Evolutionary conservation across 1,140 invertebrate genomes (phyloP).

Genomic region (Cardiocondyla obscurior): DNA sequence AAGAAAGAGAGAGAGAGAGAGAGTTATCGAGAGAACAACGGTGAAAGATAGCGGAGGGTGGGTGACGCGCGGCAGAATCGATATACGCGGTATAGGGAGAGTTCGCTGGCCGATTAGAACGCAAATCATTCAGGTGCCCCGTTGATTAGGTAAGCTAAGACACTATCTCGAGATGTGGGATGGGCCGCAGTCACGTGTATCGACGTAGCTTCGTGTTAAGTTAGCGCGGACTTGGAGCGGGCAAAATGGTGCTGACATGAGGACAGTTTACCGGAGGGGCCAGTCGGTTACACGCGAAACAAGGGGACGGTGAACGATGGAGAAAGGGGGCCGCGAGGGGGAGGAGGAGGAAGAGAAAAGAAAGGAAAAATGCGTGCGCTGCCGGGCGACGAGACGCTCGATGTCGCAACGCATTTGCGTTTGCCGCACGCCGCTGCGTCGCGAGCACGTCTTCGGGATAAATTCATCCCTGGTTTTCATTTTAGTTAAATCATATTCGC

Average conservation of each 20-base stretch:
- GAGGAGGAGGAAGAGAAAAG: conserved; percentile 12
- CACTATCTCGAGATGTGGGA: conserved; percentile 64
- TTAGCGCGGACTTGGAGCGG: conserved; percentile 52
- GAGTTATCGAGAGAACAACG: conserved; percentile 1
- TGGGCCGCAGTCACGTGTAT: conserved; percentile 79
- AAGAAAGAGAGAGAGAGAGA: background rate
- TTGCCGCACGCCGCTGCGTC: conserved; percentile 38
- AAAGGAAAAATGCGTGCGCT: conserved; percentile 67
- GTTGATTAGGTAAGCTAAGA: conserved; percentile 73
- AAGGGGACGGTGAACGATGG: conserved; percentile 6
- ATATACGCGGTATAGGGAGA: conserved; percentile 56
- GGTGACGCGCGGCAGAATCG: conserved; percentile 29
- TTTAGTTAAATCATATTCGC: background rate
- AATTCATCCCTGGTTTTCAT: background rate
- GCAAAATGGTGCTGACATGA: conserved; percentile 72
- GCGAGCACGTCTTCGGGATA: conserved; percentile 5
- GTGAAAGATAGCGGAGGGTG: background rate
- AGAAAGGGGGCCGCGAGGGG: conserved; percentile 1
- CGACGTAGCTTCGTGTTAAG: conserved; percentile 76
- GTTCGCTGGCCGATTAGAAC: conserved; percentile 79
- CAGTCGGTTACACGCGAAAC: conserved; percentile 25
- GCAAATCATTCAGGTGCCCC: conserved; percentile 78
- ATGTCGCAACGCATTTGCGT: conserved; percentile 77
- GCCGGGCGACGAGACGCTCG: conserved; percentile 70
- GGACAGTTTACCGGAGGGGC: conserved; percentile 67